Evolutionary conservation across 2,888 invertebrate species (phyloP).

Genomic region (Isoperla grammatica): DNA sequence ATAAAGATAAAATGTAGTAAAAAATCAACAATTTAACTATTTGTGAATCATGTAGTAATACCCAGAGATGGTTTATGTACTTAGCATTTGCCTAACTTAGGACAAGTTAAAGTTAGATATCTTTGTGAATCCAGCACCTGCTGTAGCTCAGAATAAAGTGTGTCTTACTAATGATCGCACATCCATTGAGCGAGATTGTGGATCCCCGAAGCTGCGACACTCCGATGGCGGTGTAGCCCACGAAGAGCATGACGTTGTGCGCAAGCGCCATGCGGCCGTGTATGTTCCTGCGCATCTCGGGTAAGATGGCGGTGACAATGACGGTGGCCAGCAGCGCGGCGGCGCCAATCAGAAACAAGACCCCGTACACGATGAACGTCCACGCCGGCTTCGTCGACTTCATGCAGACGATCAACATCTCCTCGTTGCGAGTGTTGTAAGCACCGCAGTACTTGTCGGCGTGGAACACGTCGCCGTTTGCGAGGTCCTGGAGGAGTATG

Average conservation of each 20-base stretch:
- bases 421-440: neutral
- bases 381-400: neutral
- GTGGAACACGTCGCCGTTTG: constrained; percentile 1
- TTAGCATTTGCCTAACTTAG: too few species aligned
- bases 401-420: constrained; percentile 8
- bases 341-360: neutral
- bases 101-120: too few species aligned
- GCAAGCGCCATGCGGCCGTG: constrained; percentile 11
- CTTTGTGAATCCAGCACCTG: too few species aligned
- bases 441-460: constrained; percentile 6
- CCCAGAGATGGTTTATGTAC: too few species aligned
- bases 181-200: neutral
- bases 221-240: constrained; percentile 2
- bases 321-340: constrained; percentile 9
- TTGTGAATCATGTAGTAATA: too few species aligned
- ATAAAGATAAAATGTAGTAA: too few species aligned
- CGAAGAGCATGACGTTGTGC: constrained; percentile 9
- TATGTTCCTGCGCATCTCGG: constrained; percentile 12
- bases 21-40: too few species aligned
- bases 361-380: neutral
- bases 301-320: neutral
- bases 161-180: neutral
- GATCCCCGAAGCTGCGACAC: neutral
- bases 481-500: neutral
- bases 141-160: too few species aligned